Conservation (phyloP, 2,113 vertebrate species). For the Suncus etruscus region DNA sequence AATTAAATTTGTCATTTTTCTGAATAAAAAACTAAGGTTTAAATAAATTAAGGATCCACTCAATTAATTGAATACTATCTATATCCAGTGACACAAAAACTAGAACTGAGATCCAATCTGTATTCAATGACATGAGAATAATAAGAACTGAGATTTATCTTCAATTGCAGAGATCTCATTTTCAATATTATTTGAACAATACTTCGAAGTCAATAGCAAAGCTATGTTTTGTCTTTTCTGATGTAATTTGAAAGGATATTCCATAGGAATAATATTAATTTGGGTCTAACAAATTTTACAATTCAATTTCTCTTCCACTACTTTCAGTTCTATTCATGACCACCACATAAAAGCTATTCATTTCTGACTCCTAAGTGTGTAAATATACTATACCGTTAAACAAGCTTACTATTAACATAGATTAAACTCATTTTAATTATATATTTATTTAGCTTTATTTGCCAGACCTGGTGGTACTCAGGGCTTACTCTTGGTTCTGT, state of each 20-base stretch:
- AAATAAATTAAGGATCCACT: not conserved
- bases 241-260: not conserved
- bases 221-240: not conserved
- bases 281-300: not conserved
- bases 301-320: not conserved
- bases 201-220: constrained; percentile 4
- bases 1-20: not conserved
- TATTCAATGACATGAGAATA: not conserved
- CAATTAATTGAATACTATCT: not conserved
- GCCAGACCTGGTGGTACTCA: no score
- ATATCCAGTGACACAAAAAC: not conserved
- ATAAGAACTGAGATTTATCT: not conserved
- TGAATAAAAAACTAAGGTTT: not conserved
- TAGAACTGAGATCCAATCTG: not conserved
- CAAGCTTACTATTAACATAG: not conserved
- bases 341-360: not conserved
- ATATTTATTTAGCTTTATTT: no score
- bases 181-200: not conserved
- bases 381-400: not conserved
- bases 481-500: no score
- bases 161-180: not conserved
- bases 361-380: not conserved
- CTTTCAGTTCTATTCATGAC: not conserved
- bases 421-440: not conserved
- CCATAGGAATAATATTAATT: not conserved